phyloP scores from a whole-genome alignment of 2,888 invertebrate genomes.

The Archaeoteleia sp. region DNA sequence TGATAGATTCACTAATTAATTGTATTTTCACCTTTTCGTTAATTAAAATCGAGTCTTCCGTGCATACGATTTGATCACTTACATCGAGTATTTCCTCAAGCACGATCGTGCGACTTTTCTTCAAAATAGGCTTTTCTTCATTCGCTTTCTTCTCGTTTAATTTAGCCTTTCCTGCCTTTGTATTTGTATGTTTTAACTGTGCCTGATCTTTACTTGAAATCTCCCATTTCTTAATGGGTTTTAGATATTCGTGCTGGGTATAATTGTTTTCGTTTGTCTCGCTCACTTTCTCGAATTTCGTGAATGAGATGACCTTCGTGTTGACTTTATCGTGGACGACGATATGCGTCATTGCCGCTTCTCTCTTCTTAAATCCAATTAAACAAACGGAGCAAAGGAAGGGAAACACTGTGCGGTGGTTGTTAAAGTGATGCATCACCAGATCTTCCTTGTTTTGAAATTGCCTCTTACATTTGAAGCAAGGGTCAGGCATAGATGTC shows the following conservation, averaged over 20 bases:
- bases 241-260: not conserved
- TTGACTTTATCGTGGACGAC: not conserved
- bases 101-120: too few species aligned
- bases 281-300: too few species aligned
- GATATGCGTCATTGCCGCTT: not conserved
- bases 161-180: too few species aligned
- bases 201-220: not conserved
- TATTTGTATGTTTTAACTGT: too few species aligned
- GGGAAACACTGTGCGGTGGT: conserved; percentile 2
- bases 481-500: not conserved
- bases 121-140: too few species aligned
- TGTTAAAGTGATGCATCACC: not conserved
- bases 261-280: not conserved
- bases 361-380: not conserved
- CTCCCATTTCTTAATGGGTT: not conserved
- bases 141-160: too few species aligned
- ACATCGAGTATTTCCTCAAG: too few species aligned
- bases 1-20: too few species aligned
- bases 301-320: too few species aligned
- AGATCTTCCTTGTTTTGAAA: conserved; percentile 4
- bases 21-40: too few species aligned
- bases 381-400: conserved; percentile 12
- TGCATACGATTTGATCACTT: too few species aligned
- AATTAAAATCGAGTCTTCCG: too few species aligned
- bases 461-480: not conserved